phyloP scores from a whole-genome alignment of 2,888 invertebrate species.

The Zaprionus lineosus region DNA sequence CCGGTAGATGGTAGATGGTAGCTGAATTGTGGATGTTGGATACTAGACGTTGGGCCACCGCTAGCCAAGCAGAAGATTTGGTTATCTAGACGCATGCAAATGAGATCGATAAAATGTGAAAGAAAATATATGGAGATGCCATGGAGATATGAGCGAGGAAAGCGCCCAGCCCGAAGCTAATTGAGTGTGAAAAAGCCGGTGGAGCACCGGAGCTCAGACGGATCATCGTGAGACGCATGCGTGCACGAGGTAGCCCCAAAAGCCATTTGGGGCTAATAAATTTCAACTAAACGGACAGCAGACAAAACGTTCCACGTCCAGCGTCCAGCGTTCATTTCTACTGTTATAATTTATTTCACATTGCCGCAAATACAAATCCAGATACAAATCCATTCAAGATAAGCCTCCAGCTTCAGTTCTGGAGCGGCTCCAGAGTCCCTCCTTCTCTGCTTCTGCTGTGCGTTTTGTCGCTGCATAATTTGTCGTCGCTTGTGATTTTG shows the following conservation, averaged over 20 bases:
- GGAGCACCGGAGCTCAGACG: slow-evolving; percentile 20
- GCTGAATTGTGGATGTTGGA: slow-evolving; percentile 12
- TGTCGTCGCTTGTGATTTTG: slow-evolving; percentile 59
- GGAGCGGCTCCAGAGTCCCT: not conserved
- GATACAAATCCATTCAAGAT: slow-evolving; percentile 23
- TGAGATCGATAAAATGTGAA: slow-evolving; percentile 73
- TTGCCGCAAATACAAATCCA: slow-evolving; percentile 13
- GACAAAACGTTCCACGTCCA: slow-evolving; percentile 71
- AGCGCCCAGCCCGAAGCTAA: slow-evolving; percentile 53
- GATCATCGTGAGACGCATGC: slow-evolving; percentile 13
- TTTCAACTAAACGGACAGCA: slow-evolving; percentile 64
- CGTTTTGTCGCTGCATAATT: slow-evolving; percentile 69
- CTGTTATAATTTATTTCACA: slow-evolving; percentile 77
- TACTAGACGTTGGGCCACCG: slow-evolving; percentile 50
- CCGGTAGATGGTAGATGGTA: not conserved
- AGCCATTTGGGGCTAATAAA: slow-evolving; percentile 61
- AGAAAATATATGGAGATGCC: slow-evolving; percentile 61
- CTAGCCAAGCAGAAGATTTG: slow-evolving; percentile 44
- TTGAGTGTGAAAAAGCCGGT: slow-evolving; percentile 75
- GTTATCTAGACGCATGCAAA: slow-evolving; percentile 61
- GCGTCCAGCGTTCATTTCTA: slow-evolving; percentile 72
- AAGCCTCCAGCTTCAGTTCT: slow-evolving; percentile 26
- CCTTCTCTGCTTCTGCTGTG: slow-evolving; percentile 12
- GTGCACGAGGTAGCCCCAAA: slow-evolving; percentile 52
- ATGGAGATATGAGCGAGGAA: slow-evolving; percentile 25